A percentile compares a stretch with the other conserved stretches of the same genome.
These are phyloP conservation scores for Beaufortia kweichowensis DNA, from an alignment of 2,113 vertebrate species.

Conservation along the genomic window DNA sequence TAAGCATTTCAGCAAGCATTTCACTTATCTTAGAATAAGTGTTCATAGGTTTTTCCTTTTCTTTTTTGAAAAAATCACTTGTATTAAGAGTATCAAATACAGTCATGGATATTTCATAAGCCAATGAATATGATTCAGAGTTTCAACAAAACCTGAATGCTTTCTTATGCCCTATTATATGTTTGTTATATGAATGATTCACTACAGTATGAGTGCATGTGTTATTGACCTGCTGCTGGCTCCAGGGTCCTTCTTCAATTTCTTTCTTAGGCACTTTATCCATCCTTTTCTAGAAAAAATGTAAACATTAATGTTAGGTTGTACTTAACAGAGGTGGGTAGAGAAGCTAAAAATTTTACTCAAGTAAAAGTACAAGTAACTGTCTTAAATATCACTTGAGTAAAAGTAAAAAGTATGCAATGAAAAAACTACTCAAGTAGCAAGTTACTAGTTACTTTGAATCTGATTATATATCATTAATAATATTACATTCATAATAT, in stretches of 20 bases:
- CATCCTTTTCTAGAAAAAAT: background rate
- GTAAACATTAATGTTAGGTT: background rate
- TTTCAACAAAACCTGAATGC: background rate
- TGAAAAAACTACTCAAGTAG: too few species aligned
- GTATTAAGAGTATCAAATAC: slow-evolving; percentile 1
- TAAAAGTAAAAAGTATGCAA: too few species aligned
- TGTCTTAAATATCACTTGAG: too few species aligned
- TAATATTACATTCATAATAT: too few species aligned
- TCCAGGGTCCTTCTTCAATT: background rate
- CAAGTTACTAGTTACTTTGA: too few species aligned
- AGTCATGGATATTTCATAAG: background rate
- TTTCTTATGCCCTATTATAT: slow-evolving; percentile 11
- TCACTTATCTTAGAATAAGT: slow-evolving; percentile 26
- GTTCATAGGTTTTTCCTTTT: background rate
- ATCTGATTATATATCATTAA: too few species aligned
- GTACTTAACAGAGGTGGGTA: too few species aligned
- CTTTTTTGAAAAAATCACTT: background rate
- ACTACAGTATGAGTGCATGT: background rate
- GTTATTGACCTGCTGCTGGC: background rate
- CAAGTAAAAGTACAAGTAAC: too few species aligned
- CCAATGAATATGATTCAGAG: background rate
- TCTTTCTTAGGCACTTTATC: background rate
- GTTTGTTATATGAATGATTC: background rate
- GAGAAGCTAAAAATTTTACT: too few species aligned
- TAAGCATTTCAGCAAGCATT: background rate